Base-by-base conservation (phyloP, 2,113 vertebrate genomes). In the Suricata suricatta region DNA sequence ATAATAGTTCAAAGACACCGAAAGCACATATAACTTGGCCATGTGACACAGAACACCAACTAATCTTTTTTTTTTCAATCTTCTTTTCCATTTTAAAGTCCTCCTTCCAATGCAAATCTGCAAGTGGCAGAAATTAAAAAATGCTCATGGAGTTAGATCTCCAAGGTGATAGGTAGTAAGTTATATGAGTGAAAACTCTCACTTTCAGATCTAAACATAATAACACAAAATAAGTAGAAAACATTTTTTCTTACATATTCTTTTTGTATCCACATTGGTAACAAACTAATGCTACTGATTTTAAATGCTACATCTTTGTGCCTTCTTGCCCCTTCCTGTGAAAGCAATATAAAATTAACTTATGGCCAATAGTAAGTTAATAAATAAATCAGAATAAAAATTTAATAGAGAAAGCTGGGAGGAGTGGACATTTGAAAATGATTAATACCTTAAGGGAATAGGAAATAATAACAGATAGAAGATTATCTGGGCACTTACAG, bases 261-360 rank as follows among this genome's bases (percentile, higher is more conserved):
- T n/a, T 82, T 95, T 41, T 95, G n/a, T 82, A 12, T 57, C 33
- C 72, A 6, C 5, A 80, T 68, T 0, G 29, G 23, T 25, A 41
- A 52, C 31, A 80, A 96, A 54, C 14, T 33, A 38, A 27, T 25
- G 13, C 86, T 88, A 69, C 10, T 84, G 14, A 88, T 13, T 90
- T 74, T n/a, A 41, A 54, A 95, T 79, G 0, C 11, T 72, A 60
- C 1, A 50, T 41, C 3, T 60, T 54, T 95, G 25, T 27, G 0
- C 11, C 4, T 35, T 23, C 8, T n/a, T 44, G 4, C 2, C 2
- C 2, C 23, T 79, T 96, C 38, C 29, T 88, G 2, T 38, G 17
- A 93, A 90, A 93, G 25, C 27, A 88, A 63, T 63, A 95, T 50
- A 71, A 88, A 60, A 50, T 68, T 72, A 86, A 82, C 72, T 71